phyloP scores from a whole-genome alignment of 1,140 invertebrate species.

The Pogonus chalceus region DNA sequence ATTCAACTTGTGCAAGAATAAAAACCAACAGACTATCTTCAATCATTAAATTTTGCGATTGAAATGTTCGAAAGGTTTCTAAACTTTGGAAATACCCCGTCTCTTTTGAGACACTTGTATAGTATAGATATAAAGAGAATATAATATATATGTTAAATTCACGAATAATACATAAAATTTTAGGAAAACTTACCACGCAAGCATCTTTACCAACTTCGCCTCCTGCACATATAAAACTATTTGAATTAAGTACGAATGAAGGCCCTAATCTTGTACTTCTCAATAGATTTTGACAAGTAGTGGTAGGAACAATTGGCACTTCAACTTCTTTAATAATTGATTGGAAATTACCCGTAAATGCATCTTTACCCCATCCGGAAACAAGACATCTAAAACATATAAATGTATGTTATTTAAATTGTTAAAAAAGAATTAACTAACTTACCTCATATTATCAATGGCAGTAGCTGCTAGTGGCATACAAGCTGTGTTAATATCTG shows the following conservation, averaged over 20 bases:
- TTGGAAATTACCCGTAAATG: constrained; percentile 57
- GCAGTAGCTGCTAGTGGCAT: constrained; percentile 43
- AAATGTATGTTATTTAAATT: not conserved
- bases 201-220: constrained; percentile 66
- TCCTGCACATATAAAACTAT: constrained; percentile 66
- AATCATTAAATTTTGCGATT: too few species aligned
- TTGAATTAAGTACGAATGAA: constrained; percentile 48
- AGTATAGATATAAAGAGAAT: too few species aligned
- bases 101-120: too few species aligned
- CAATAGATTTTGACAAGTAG: constrained; percentile 53
- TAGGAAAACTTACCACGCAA: constrained; percentile 45
- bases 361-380: constrained; percentile 72
- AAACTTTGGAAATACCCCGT: too few species aligned
- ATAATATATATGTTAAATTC: too few species aligned
- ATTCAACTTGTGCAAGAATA: too few species aligned
- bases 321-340: constrained; percentile 59
- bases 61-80: too few species aligned
- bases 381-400: constrained; percentile 52
- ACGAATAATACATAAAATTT: too few species aligned
- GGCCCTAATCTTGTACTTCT: constrained; percentile 53
- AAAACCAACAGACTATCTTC: too few species aligned
- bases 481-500: constrained; percentile 61
- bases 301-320: constrained; percentile 50
- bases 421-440: not conserved
- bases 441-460: constrained; percentile 31